These are phyloP conservation scores for Chaetogeoica ovagalla DNA, from an alignment of 2,888 invertebrate genomes.

Conservation along the genomic window DNA sequence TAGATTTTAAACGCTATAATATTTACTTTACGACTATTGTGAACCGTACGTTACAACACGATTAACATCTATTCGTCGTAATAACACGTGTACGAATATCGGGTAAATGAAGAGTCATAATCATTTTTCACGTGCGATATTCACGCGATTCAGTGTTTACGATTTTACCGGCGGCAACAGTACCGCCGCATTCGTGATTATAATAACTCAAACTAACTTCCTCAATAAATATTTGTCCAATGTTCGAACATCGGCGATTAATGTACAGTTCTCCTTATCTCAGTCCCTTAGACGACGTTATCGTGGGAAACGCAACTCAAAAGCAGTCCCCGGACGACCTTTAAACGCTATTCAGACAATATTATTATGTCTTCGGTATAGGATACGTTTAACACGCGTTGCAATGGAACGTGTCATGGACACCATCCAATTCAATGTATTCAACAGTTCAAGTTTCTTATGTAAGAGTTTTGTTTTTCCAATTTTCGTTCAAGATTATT, in stretches of 20 bases:
- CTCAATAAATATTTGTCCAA: constrained; percentile 26
- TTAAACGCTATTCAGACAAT: background rate
- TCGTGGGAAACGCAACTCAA: constrained; percentile 1
- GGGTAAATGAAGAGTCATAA: background rate
- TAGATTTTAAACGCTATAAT: too few species aligned
- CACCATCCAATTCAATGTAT: too few species aligned
- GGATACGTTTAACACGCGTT: too few species aligned
- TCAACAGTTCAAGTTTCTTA: too few species aligned
- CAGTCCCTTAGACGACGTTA: constrained; percentile 18
- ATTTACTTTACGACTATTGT: too few species aligned
- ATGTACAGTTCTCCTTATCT: constrained; percentile 14
- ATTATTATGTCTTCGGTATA: too few species aligned
- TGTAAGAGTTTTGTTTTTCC: too few species aligned
- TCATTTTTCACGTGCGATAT: background rate
- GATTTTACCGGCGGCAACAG: background rate
- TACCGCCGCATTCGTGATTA: background rate
- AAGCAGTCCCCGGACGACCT: constrained; percentile 27
- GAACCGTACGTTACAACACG: too few species aligned
- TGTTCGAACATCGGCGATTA: constrained; percentile 27
- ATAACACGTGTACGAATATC: too few species aligned
- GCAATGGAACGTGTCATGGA: too few species aligned
- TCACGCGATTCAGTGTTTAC: background rate
- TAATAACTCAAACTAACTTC: constrained; percentile 27
- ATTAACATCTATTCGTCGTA: too few species aligned
- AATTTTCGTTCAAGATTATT: too few species aligned